Percentiles rank a stretch among this genome's conserved stretches.
Conservation (phyloP, 2,113 vertebrate genomes). For the Dascyllus trimaculatus region DNA sequence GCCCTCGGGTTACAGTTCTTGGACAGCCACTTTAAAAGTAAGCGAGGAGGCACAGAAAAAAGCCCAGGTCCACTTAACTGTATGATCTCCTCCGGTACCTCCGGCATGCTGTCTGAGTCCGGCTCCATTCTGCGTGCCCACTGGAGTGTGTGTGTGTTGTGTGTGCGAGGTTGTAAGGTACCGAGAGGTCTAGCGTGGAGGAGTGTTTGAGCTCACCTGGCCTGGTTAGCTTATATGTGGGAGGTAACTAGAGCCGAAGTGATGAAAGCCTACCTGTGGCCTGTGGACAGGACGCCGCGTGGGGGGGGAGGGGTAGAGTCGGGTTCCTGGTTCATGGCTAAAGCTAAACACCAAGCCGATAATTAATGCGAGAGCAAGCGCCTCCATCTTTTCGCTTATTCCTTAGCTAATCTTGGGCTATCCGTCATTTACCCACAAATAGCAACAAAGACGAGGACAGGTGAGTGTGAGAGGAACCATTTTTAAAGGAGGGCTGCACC, state of each 20-base stretch:
- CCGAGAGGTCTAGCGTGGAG: constrained; percentile 35
- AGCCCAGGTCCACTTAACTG: constrained; percentile 84
- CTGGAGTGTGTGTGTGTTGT: constrained; percentile 60
- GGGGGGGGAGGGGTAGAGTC: constrained; percentile 66
- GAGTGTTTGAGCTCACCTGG: constrained; percentile 74
- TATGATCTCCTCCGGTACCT: constrained; percentile 78
- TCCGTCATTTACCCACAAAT: background rate
- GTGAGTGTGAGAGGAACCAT: no score
- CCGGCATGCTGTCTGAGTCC: constrained; percentile 80
- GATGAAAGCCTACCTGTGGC: constrained; percentile 82
- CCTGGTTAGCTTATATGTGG: constrained; percentile 84
- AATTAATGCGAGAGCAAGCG: constrained; percentile 64
- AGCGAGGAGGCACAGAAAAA: constrained; percentile 56
- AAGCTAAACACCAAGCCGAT: constrained; percentile 72
- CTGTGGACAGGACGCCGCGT: constrained; percentile 61
- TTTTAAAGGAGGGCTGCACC: no score
- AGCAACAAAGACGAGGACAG: no score
- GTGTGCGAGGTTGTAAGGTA: constrained; percentile 50
- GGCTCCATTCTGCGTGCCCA: constrained; percentile 82
- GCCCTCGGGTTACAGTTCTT: constrained; percentile 48
- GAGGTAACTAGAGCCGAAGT: constrained; percentile 83
- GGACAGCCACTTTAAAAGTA: constrained; percentile 41
- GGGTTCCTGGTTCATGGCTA: constrained; percentile 81
- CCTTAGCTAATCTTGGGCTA: background rate
- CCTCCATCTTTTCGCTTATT: constrained; percentile 22